A percentile compares a stretch with the other conserved stretches of the same genome.
Conservation (phyloP, 2,888 invertebrate species). For the Cybosia mesomella region DNA sequence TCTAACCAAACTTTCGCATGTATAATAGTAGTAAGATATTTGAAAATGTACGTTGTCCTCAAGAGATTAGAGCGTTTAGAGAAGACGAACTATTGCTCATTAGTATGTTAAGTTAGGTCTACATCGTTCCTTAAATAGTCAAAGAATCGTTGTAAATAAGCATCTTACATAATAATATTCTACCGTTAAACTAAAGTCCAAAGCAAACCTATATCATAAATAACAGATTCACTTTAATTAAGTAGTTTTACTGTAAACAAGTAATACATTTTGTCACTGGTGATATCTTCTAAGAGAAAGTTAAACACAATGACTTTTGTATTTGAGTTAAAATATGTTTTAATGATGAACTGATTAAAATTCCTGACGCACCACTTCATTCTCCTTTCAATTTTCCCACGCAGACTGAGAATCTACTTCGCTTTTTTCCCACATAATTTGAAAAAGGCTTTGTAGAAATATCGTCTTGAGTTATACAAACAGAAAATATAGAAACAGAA, state of each 20-base stretch:
- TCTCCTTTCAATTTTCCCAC: constrained; percentile 36
- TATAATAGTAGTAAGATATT: too few relatives aligned
- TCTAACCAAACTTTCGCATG: too few relatives aligned
- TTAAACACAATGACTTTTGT: constrained; percentile 29
- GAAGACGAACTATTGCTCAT: too few relatives aligned
- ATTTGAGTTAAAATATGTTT: constrained; percentile 13
- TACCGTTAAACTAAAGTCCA: too few relatives aligned
- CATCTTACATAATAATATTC: too few relatives aligned
- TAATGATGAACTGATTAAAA: constrained; percentile 43
- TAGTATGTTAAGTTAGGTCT: too few relatives aligned
- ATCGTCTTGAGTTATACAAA: too few relatives aligned
- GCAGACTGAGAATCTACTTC: constrained; percentile 11
- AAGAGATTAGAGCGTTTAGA: too few relatives aligned
- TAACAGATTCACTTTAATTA: background rate
- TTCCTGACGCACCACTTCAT: constrained; percentile 20
- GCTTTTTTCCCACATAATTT: background rate
- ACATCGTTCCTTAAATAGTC: too few relatives aligned
- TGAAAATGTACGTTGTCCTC: too few relatives aligned
- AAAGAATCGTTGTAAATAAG: too few relatives aligned
- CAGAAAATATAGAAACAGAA: too few relatives aligned
- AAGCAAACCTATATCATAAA: background rate
- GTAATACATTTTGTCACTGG: background rate
- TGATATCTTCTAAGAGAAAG: constrained; percentile 34
- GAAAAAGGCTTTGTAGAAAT: background rate
- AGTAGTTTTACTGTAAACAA: background rate